Evolutionary conservation across 2,888 invertebrate genomes (phyloP), one percentile per base, ranked within the genome.

Genomic region (Plebejus argus): DNA sequence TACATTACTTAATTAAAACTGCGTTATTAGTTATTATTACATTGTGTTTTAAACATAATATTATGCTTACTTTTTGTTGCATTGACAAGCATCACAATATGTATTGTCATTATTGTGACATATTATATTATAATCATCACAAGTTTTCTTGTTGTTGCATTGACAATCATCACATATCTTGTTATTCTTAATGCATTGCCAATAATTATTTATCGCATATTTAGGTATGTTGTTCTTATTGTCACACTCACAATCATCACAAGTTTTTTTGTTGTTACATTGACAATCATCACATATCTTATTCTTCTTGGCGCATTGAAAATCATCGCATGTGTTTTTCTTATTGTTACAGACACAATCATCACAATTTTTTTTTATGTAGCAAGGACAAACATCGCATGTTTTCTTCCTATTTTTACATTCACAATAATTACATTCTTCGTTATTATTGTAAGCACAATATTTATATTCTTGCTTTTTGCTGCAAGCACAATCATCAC

Each of bases 261-360:
- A 35, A 35, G 28, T 18, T 15, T 33, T 70, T 18, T 15, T 70
- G 6, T 70, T 18, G 6, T 70, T 70, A n/a, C 70, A 66, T 28
- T 66, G 23, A 66, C 66, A 66, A 3, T 66, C 66, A 10, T 76
- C n/a, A 53, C 5, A 18, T 18, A 8, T 39, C 6, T n/a, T n/a
- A 6, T 79, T 81, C 6, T 83, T 83, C 23, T 79, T 78, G 10
- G 82, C 81, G 18, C 76, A 56, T 49, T 83, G 79, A 74, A 84
- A 85, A 56, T 77, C 61, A 49, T 70, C 45, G 0, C 78, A 72
- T 8, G 23, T 72, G 18, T 70, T 39, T 6, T 39, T 35, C 6
- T 77, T 39, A 8, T 10, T 61, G 33, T 49, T 70, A 71, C 80
- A 81, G 56, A 66, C 58, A 72, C 81, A 82, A 76, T 78, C 76